Evolutionary conservation across 2,888 invertebrate species (phyloP), one percentile per base, ranked within the genome.

Genomic region (Mallateleia sp.): DNA sequence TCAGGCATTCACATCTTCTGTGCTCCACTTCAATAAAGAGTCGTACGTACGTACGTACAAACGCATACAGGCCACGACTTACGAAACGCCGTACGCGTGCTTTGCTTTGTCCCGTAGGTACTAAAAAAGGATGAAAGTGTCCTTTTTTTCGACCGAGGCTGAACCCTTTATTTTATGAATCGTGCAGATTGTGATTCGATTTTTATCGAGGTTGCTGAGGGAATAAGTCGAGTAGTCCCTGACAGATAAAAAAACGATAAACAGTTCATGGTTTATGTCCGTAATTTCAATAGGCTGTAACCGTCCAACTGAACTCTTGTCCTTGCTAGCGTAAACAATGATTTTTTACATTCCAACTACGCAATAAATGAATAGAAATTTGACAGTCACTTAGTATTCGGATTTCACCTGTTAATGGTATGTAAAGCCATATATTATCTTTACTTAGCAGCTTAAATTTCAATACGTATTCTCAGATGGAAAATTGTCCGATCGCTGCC

Each of bases 1-100:
- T 91, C 91, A 87, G 91, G 89, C 93, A 94, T 94, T 94, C 94
- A 93, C 90, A 91, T 94, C 92, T 92, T 94, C 92, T 91, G 85
- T 91, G 90, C 89, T 92, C 90, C 90, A 88, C 89, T 94, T 93
- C 89, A 93, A 94, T 93, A 93, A 94, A 94, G 91, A 93, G 91
- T 91, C 90, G 90, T 91, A 38, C 47, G 47, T 47, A 90, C 90
- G 91, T 62, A 66, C 80, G 22, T 22, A 54, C 47, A 71, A 72
- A 67, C 84, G 45, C 64, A 77, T 75, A 74, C 69, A 56, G 25
- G 24, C 64, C 78, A 15, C 72, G 52, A 56, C 74, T 69, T 74
- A 78, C 58, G 67, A 38, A 74, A 52, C 86, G 75, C 50, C 75
- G 58, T 75, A 58, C 71, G 79, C 75, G 74, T 42, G 74, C 69